These are phyloP conservation scores for Cherax quadricarinatus DNA, from an alignment of 1,140 invertebrate genomes.

Conservation along the genomic window DNA sequence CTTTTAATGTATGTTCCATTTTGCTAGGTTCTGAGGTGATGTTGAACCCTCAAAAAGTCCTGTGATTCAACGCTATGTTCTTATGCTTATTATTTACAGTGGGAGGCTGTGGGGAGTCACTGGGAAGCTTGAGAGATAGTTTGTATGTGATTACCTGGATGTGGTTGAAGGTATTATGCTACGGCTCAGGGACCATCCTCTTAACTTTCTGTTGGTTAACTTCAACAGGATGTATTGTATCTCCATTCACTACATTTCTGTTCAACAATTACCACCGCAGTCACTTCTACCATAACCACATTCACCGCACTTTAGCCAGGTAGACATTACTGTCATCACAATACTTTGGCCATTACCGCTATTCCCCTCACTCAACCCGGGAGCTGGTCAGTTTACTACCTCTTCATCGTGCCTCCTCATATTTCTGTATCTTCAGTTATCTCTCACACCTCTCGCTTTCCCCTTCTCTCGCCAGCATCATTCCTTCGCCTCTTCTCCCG, in stretches of 20 bases:
- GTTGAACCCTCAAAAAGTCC: no score
- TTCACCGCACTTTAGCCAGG: no score
- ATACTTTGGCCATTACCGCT: not conserved
- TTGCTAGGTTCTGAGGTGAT: not conserved
- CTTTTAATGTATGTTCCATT: not conserved
- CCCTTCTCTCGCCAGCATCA: not conserved
- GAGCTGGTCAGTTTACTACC: not conserved
- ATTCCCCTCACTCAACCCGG: not conserved
- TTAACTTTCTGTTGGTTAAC: not conserved
- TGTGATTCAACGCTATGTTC: no score
- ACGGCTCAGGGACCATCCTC: not conserved
- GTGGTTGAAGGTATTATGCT: not conserved
- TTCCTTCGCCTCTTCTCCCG: not conserved
- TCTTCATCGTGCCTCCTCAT: not conserved
- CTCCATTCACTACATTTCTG: no score
- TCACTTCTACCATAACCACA: no score
- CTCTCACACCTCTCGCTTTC: not conserved
- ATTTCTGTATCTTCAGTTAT: not conserved
- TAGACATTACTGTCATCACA: no score
- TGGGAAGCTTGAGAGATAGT: no score
- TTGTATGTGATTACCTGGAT: no score
- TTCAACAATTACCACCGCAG: no score
- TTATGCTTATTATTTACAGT: no score
- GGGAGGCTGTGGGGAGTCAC: not conserved
- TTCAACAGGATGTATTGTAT: no score